Percentiles rank a stretch among this genome's conserved stretches.
These are phyloP conservation scores for Selenia dentaria DNA, from an alignment of 2,888 invertebrate genomes.

Conservation along the genomic window DNA sequence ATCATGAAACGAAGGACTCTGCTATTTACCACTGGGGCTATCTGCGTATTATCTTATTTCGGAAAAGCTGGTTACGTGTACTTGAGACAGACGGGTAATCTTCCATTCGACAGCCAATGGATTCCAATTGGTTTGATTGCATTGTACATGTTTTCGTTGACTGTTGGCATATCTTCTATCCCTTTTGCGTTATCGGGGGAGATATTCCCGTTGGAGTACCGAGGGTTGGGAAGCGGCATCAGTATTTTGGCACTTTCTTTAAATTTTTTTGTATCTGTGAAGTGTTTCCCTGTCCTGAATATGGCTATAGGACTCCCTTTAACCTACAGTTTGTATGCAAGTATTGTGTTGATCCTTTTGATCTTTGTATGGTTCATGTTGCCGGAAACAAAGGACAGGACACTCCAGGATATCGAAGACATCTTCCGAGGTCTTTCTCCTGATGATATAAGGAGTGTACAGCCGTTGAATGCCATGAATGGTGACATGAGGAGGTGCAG, in stretches of 20 bases:
- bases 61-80: conserved; percentile 76
- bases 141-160: conserved; percentile 83
- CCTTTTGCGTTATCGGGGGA: conserved; percentile 90
- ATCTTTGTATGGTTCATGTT: conserved; percentile 82
- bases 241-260: conserved; percentile 85
- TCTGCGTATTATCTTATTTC: conserved; percentile 85
- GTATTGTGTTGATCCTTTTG: conserved; percentile 78
- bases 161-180: conserved; percentile 86
- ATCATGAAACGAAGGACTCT: conserved; percentile 85
- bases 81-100: conserved; percentile 51
- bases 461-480: conserved; percentile 56
- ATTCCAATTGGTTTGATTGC: conserved; percentile 77
- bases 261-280: conserved; percentile 87
- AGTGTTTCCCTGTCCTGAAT: conserved; percentile 86
- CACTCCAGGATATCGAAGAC: conserved; percentile 87
- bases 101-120: conserved; percentile 70
- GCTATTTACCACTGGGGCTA: conserved; percentile 83
- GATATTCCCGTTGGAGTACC: conserved; percentile 86
- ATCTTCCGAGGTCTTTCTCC: conserved; percentile 62
- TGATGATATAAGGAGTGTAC: conserved; percentile 49
- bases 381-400: conserved; percentile 88
- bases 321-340: conserved; percentile 86
- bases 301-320: conserved; percentile 75
- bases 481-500: conserved; percentile 60
- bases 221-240: conserved; percentile 87